Conservation (phyloP, 2,797 vertebrate species). For the Chiroxiphia lanceolata region DNA sequence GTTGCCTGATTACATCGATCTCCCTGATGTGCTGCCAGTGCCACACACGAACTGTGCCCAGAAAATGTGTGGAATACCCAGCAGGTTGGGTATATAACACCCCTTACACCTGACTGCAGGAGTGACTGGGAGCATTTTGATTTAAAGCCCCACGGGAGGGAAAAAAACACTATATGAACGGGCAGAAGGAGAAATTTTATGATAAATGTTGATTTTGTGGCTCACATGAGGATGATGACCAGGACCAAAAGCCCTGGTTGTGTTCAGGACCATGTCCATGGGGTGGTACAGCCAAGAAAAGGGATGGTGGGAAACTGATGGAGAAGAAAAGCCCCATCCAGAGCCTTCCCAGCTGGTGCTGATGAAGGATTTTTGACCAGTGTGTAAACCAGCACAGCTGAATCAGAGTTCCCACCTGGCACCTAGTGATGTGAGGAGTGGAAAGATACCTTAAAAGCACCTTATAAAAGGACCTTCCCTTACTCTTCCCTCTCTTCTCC, state of each 20-base stretch:
- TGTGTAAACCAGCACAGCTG: background rate
- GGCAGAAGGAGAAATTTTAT: background rate
- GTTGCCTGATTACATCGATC: background rate
- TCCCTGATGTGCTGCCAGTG: constrained; percentile 42
- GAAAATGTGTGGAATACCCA: constrained; percentile 81
- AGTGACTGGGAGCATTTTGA: constrained; percentile 79
- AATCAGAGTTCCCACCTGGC: background rate
- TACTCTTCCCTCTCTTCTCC: background rate
- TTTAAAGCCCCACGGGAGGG: constrained; percentile 74
- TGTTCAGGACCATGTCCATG: fast-evolving
- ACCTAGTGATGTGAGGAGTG: background rate
- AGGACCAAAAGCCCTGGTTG: background rate
- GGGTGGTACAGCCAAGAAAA: background rate
- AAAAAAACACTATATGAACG: background rate
- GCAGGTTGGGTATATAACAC: constrained; percentile 84
- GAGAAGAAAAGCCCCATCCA: background rate
- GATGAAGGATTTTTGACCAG: background rate
- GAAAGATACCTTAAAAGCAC: background rate
- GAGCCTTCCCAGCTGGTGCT: background rate
- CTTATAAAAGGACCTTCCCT: background rate
- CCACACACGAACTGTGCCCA: background rate
- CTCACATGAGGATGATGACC: background rate
- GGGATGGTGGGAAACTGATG: background rate
- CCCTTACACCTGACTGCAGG: constrained; percentile 82
- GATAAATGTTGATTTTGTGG: background rate